Base-by-base conservation (phyloP, 2,113 vertebrate genomes). In the Callipepla californica region DNA sequence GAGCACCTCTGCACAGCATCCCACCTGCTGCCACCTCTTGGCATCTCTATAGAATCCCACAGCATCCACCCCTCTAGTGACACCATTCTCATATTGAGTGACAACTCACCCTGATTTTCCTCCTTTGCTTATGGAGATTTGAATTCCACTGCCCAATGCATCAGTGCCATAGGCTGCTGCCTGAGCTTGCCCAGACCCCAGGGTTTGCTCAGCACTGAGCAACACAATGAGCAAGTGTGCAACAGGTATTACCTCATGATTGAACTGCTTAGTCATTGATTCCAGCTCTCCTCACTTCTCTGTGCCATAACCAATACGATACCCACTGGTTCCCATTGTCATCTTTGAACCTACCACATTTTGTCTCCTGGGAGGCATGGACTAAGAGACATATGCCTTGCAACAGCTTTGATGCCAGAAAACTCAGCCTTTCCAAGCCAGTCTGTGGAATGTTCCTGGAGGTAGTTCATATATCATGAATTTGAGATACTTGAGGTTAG, bases 41-140 rank as follows among this genome's bases (percentile, higher is more conserved):
- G 13, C 13, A 53, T 4, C 30, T 57, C 18, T 61, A 48, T 32
- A 40, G 44, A 22, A 65, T 4, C 3, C 4, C 44, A 59, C 26
- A 79, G 44, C 48, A 74, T 17, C 19, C 17, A 53, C 3, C 7
- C 38, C 50, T 44, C 38, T 32, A n/a, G 42, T 32, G 13, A 55
- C 18, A 50, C 45, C 0, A 0, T 1, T 1, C 14, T 69, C 7
- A 0, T 2, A 2, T 2, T 44, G 16, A 48, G 62, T 1, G 4
- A 26, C 38, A 79, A n/a, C 21, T 75, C 47, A 30, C 7, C 1
- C 1, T 53, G 30, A 48, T 18, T 7, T 58, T 81, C 11, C 26
- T 20, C 36, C 36, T 13, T 50, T 3, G 1, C 28, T n/a, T 48
- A 36, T 53, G 8, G 25, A 2, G 14, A 74, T 30, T 62, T 3